phyloP scores from a whole-genome alignment of 2,888 invertebrate species.

The Cephus pulcher region DNA sequence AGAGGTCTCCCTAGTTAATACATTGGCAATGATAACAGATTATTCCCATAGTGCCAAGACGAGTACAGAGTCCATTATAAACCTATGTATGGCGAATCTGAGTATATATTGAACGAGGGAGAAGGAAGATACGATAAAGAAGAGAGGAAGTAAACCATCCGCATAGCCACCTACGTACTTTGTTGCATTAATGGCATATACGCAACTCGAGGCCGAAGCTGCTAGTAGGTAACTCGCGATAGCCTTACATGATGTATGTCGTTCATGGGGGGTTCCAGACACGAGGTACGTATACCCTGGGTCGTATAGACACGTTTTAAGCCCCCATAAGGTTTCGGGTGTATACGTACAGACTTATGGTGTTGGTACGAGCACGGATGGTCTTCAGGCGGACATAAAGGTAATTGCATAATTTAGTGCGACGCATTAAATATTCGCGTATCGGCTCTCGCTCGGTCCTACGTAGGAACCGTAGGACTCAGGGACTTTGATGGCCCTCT shows the following conservation, averaged over 20 bases:
- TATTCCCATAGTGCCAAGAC: not conserved
- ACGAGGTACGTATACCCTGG: slow-evolving; percentile 13
- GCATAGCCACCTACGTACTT: not conserved
- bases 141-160: not conserved
- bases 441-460: slow-evolving; percentile 39
- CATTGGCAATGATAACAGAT: not conserved
- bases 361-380: slow-evolving; percentile 17
- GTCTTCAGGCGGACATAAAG: slow-evolving; percentile 47
- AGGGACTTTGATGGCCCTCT: slow-evolving; percentile 19
- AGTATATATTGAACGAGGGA: not conserved
- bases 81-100: not conserved
- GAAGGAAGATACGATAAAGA: not conserved
- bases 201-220: not conserved
- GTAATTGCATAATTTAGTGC: slow-evolving; percentile 59
- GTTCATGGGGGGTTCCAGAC: slow-evolving; percentile 27
- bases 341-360: not conserved
- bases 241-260: slow-evolving; percentile 34
- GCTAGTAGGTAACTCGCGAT: slow-evolving; percentile 19
- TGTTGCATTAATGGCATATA: not conserved
- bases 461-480: not conserved
- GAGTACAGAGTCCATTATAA: not conserved
- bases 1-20: not conserved
- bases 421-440: slow-evolving; percentile 52
- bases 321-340: not conserved
- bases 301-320: not conserved